Conservation (phyloP, 2,888 invertebrate species). For the Saturnia japonica region DNA sequence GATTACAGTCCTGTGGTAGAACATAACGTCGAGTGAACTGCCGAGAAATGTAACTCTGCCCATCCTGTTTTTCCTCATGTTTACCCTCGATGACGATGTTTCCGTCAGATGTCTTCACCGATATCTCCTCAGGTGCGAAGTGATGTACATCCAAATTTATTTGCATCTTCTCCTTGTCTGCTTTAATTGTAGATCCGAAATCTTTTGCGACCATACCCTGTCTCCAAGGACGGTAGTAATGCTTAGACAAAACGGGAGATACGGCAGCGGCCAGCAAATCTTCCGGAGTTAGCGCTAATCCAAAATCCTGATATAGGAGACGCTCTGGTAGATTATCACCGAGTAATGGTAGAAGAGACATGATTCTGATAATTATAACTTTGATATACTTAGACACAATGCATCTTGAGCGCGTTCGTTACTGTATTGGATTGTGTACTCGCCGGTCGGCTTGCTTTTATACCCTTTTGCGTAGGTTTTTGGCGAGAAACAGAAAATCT, state of each 20-base stretch:
- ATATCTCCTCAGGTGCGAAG: constrained; percentile 87
- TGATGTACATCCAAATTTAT: constrained; percentile 88
- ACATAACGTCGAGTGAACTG: constrained; percentile 87
- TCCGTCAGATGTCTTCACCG: constrained; percentile 86
- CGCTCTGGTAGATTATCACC: constrained; percentile 50
- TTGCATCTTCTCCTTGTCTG: constrained; percentile 80
- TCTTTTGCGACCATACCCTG: constrained; percentile 64
- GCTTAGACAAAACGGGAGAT: constrained; percentile 48
- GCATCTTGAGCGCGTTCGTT: not conserved
- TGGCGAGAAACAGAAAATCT: constrained; percentile 31
- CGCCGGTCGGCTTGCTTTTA: constrained; percentile 45
- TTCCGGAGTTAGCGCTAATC: constrained; percentile 63
- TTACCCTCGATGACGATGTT: constrained; percentile 87
- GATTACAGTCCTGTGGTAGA: constrained; percentile 86
- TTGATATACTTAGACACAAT: not conserved
- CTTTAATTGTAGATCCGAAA: constrained; percentile 73
- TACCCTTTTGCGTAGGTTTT: constrained; percentile 30
- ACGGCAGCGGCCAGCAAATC: constrained; percentile 58
- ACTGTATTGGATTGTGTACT: constrained; percentile 14
- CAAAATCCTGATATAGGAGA: constrained; percentile 71
- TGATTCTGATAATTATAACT: constrained; percentile 24
- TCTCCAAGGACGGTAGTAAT: constrained; percentile 63
- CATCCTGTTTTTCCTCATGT: constrained; percentile 88
- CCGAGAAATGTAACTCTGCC: constrained; percentile 86
- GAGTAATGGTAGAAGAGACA: constrained; percentile 53